Evolutionary conservation across 1,140 invertebrate genomes (phyloP).

Genomic region (Neodiprion lecontei): DNA sequence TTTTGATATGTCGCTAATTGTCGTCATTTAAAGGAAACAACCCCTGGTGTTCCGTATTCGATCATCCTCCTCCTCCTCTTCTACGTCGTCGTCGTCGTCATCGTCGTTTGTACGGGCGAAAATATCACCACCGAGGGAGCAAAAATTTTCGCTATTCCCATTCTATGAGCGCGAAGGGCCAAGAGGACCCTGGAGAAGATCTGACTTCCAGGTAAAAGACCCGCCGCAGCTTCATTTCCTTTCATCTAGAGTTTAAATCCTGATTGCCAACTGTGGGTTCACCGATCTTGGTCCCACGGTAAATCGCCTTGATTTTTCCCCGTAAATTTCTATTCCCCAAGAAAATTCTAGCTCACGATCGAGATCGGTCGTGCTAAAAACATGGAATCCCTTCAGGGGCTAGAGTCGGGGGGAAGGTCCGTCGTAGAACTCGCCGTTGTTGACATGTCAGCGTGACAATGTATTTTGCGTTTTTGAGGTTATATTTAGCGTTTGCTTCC

Average conservation of each 20-base stretch:
- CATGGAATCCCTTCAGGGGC: not conserved
- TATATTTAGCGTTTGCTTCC: not conserved
- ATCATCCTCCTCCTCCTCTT: too few relatives aligned
- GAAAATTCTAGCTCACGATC: not conserved
- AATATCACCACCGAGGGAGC: constrained; percentile 21
- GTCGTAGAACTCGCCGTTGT: not conserved
- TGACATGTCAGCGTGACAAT: constrained; percentile 5
- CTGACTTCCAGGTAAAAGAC: constrained; percentile 54
- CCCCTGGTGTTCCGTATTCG: too few relatives aligned
- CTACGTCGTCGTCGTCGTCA: not conserved
- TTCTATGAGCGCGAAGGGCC: constrained; percentile 61
- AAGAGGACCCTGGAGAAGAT: constrained; percentile 61
- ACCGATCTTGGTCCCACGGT: not conserved
- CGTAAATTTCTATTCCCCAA: too few relatives aligned
- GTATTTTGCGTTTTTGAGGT: constrained; percentile 5
- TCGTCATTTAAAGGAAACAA: too few relatives aligned
- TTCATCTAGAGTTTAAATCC: not conserved
- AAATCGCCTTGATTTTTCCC: not conserved
- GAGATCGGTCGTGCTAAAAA: not conserved
- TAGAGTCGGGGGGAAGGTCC: not conserved
- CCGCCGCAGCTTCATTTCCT: not conserved
- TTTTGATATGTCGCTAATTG: too few relatives aligned
- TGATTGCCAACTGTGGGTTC: not conserved
- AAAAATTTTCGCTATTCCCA: constrained; percentile 49
- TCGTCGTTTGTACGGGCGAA: not conserved